These are phyloP conservation scores for Petroica traversi DNA, from an alignment of 2,113 vertebrate species.

Conservation along the genomic window DNA sequence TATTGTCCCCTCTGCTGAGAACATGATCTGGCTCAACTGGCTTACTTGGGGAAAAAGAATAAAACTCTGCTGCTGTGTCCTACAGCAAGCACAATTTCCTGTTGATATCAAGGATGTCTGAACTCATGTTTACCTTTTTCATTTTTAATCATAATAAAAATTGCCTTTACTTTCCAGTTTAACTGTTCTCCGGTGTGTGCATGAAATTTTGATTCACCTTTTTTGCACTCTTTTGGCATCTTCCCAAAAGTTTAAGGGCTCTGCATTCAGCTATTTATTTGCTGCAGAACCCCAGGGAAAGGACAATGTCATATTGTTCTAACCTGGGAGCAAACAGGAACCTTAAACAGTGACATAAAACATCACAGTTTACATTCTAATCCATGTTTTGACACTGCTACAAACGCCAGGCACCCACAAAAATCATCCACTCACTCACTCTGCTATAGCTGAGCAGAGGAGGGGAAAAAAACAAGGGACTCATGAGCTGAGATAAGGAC, in stretches of 20 bases:
- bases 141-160: background rate
- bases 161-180: background rate
- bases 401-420: no score
- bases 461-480: no score
- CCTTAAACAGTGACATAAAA: background rate
- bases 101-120: background rate
- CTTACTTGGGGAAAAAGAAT: background rate
- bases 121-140: background rate
- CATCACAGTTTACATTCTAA: background rate
- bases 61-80: background rate
- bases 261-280: background rate
- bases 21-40: background rate
- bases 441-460: no score
- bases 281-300: background rate
- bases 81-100: background rate
- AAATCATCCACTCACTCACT: no score
- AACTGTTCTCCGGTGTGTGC: background rate
- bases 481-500: no score
- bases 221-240: background rate
- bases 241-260: background rate
- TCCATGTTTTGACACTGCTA: no score
- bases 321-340: background rate
- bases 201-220: background rate
- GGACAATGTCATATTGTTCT: background rate
- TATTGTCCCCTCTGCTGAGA: background rate